Conservation (phyloP, 2,797 vertebrate species). For the Helarctos malayanus region DNA sequence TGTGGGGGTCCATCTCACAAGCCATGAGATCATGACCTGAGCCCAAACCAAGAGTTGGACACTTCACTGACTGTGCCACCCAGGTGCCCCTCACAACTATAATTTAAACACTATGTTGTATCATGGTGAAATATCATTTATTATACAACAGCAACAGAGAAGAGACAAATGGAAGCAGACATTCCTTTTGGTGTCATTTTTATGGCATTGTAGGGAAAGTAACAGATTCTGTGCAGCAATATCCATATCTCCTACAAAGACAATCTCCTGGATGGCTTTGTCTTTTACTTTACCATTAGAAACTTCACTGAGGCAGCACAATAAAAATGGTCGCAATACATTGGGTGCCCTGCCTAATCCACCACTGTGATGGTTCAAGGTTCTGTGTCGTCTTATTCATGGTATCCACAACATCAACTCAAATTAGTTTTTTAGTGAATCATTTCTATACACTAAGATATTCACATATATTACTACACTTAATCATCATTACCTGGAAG, state of each 20-base stretch:
- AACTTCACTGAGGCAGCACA: background rate
- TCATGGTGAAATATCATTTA: background rate
- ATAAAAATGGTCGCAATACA: background rate
- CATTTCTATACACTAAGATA: background rate
- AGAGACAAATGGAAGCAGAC: background rate
- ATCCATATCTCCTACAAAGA: background rate
- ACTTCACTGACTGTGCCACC: background rate
- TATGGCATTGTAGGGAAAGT: background rate
- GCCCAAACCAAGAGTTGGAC: background rate
- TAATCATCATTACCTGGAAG: background rate
- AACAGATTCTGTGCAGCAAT: background rate
- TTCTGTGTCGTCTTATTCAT: background rate
- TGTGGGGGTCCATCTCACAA: background rate
- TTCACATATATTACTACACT: background rate
- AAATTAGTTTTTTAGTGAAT: background rate
- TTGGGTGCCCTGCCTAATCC: background rate
- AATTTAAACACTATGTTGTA: conserved; percentile 10
- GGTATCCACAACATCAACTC: background rate
- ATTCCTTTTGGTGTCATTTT: background rate
- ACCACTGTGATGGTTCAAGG: background rate
- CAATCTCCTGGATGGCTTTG: background rate
- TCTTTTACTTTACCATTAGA: background rate
- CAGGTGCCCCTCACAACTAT: background rate
- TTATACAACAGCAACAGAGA: background rate
- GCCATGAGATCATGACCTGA: background rate